phyloP scores from a whole-genome alignment of 1,140 invertebrate genomes.

The Sycophaga agraensis region DNA sequence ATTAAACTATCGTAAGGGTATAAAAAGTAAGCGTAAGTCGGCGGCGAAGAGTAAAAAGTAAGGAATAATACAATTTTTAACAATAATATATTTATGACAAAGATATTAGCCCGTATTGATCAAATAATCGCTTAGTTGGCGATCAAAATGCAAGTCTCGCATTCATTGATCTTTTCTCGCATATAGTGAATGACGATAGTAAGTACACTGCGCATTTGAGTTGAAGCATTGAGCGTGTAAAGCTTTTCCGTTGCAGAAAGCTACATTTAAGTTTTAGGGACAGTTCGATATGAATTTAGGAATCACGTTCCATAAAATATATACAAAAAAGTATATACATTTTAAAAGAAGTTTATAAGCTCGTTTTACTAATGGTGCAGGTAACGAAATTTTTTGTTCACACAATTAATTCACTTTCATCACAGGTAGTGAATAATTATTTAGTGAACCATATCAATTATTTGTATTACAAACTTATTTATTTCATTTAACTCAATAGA shows the following conservation, averaged over 20 bases:
- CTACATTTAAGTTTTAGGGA: constrained; percentile 9
- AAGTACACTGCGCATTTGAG: neutral
- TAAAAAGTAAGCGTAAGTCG: constrained; percentile 26
- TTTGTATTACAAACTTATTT: too few species aligned
- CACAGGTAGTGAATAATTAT: too few species aligned
- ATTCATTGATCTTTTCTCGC: constrained; percentile 13
- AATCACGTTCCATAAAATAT: neutral
- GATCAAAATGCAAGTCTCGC: constrained; percentile 8
- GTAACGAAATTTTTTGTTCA: too few species aligned
- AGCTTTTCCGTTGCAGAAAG: neutral
- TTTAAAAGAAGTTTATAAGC: too few species aligned
- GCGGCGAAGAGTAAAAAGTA: constrained; percentile 20
- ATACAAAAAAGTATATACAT: neutral
- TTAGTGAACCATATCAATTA: too few species aligned
- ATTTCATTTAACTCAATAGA: too few species aligned
- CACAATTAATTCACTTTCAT: too few species aligned
- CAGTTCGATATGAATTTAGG: constrained; percentile 22
- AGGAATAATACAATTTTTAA: constrained; percentile 44
- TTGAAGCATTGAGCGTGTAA: too few species aligned
- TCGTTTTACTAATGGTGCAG: too few species aligned
- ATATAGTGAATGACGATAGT: neutral
- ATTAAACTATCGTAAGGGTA: constrained; percentile 18
- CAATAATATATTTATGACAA: constrained; percentile 39
- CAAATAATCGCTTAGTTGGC: too few species aligned
- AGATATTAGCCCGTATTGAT: constrained; percentile 39